phyloP scores from a whole-genome alignment of 2,888 invertebrate species.

The Blomia tropicalis region DNA sequence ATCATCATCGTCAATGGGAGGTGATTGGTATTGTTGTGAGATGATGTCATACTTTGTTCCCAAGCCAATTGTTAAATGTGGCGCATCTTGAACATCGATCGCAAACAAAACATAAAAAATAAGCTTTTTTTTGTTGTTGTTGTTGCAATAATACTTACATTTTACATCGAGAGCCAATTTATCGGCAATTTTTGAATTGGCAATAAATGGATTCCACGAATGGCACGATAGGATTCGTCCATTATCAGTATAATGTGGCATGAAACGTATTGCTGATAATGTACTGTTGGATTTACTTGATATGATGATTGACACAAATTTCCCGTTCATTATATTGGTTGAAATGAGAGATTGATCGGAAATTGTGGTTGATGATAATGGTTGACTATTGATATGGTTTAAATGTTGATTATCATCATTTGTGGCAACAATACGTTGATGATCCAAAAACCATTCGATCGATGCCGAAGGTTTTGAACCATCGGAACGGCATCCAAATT shows the following conservation, averaged over 20 bases:
- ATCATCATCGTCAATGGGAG: no score
- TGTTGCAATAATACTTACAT: conserved; percentile 2
- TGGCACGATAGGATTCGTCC: conserved; percentile 9
- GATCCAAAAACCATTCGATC: conserved; percentile 12
- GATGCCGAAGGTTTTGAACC: conserved; percentile 3
- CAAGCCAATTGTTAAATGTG: conserved; percentile 2
- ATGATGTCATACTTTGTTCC: conserved; percentile 6
- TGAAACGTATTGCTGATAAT: conserved; percentile 4
- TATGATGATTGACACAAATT: conserved; percentile 5
- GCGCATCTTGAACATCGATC: neutral
- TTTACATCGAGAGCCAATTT: conserved; percentile 3
- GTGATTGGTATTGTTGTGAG: neutral
- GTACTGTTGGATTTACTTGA: conserved; percentile 2
- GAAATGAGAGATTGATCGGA: no score
- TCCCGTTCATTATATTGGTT: neutral
- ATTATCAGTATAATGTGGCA: conserved; percentile 3
- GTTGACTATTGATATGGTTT: neutral
- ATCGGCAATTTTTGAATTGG: conserved; percentile 8
- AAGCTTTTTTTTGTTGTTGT: neutral
- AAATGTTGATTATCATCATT: neutral
- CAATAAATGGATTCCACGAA: conserved; percentile 14
- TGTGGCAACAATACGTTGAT: neutral
- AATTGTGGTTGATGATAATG: neutral
- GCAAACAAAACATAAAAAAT: no score
- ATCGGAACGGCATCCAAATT: conserved; percentile 7